A percentile compares a stretch with the other conserved stretches of the same genome.
Evolutionary conservation across 2,113 vertebrate genomes (phyloP).

Genomic region (Podiceps cristatus): DNA sequence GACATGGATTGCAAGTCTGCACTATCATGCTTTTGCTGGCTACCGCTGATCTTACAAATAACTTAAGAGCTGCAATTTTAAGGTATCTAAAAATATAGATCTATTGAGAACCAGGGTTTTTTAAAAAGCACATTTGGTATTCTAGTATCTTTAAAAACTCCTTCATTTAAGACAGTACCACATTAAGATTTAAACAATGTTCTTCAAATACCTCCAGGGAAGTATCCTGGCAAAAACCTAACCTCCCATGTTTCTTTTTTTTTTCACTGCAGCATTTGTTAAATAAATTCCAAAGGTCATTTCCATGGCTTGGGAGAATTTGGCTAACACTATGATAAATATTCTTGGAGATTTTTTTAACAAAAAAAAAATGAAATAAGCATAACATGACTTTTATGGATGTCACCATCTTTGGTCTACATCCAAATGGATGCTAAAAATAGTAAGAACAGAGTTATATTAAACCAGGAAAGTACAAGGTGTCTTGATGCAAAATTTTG

Average conservation of each 20-base stretch:
- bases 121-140: background rate
- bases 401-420: conserved; percentile 1
- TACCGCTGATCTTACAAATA: background rate
- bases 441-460: conserved; percentile 17
- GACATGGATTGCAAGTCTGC: fast-evolving
- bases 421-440: conserved; percentile 46
- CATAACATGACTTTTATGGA: background rate
- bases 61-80: background rate
- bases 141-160: background rate
- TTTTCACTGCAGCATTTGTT: background rate
- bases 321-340: background rate
- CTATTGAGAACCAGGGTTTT: background rate
- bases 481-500: conserved; percentile 1
- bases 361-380: background rate
- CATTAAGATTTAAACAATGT: background rate
- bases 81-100: background rate
- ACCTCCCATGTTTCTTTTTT: background rate
- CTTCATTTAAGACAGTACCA: background rate
- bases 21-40: background rate
- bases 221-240: background rate
- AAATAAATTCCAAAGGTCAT: background rate
- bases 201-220: background rate
- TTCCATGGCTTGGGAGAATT: background rate
- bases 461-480: conserved; percentile 51
- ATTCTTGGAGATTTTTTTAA: background rate